A percentile compares a stretch with the other conserved stretches of the same genome.
Evolutionary conservation across 2,888 invertebrate species (phyloP).

Genomic region (Dynastes hyllus): DNA sequence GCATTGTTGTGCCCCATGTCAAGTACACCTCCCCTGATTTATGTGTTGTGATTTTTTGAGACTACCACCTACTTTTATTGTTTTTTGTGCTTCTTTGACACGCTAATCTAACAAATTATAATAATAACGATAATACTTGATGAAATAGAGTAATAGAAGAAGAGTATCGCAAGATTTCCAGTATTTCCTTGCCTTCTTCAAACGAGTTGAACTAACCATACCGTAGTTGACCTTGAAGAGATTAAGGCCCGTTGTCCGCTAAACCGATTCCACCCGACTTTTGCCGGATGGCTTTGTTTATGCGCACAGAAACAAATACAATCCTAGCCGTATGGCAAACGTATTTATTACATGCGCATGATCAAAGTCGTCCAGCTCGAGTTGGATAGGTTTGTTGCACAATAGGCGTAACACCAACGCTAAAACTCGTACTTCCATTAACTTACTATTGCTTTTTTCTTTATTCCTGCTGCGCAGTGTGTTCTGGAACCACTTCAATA

Average conservation of each 20-base stretch:
- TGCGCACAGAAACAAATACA: neutral
- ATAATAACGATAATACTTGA: neutral
- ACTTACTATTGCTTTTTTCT: slow-evolving; percentile 56
- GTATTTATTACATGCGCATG: too few species aligned
- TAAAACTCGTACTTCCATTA: slow-evolving; percentile 8
- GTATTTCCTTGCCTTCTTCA: too few species aligned
- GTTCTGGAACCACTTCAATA: slow-evolving; percentile 99
- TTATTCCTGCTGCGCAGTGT: slow-evolving; percentile 88
- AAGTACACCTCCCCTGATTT: slow-evolving; percentile 72
- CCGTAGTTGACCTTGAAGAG: too few species aligned
- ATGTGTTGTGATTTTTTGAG: slow-evolving; percentile 64
- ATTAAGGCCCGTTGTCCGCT: too few species aligned
- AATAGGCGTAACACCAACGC: too few species aligned
- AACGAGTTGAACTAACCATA: too few species aligned
- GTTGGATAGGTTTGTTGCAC: too few species aligned
- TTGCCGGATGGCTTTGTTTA: neutral
- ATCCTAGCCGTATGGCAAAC: too few species aligned
- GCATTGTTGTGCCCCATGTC: slow-evolving; percentile 91
- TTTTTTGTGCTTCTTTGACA: slow-evolving; percentile 57
- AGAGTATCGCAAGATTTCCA: too few species aligned
- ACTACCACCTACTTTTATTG: slow-evolving; percentile 57
- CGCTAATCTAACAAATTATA: slow-evolving; percentile 40
- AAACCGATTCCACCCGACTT: too few species aligned
- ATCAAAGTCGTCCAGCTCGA: too few species aligned
- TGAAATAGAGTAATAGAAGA: slow-evolving; percentile 1